Percentiles rank a stretch among this genome's conserved stretches.
phyloP scores from a whole-genome alignment of 2,113 vertebrate genomes.

The Oryzias woworae region DNA sequence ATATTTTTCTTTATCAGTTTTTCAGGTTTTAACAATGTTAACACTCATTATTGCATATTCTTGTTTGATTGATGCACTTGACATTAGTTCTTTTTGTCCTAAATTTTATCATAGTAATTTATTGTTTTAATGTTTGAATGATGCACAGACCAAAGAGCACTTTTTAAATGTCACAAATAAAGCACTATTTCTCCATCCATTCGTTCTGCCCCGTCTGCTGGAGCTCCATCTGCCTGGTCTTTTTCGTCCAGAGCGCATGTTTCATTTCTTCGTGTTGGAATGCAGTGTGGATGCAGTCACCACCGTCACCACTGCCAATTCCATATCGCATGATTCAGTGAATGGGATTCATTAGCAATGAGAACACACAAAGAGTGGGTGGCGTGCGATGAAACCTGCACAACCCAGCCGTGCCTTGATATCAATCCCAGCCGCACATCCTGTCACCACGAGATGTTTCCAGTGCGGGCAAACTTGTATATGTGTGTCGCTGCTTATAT shows the following conservation, averaged over 20 bases:
- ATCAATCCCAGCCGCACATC: constrained; percentile 74
- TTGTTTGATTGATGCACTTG: no score
- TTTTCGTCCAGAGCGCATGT: constrained; percentile 30
- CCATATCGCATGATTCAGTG: constrained; percentile 67
- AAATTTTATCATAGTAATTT: no score
- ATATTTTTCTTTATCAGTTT: no score
- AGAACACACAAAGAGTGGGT: constrained; percentile 58
- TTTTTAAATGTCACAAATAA: no score
- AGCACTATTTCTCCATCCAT: no score
- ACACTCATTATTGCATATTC: no score
- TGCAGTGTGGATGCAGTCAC: constrained; percentile 59
- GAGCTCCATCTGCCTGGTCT: no score
- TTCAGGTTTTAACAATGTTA: no score
- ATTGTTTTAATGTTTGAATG: no score
- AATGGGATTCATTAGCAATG: constrained; percentile 74
- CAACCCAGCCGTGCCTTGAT: constrained; percentile 53
- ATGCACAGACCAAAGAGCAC: no score
- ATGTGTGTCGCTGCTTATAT: not conserved
- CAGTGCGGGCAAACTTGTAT: constrained; percentile 22
- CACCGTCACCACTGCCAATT: constrained; percentile 58
- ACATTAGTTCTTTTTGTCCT: no score
- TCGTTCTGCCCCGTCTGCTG: no score
- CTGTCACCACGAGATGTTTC: constrained; percentile 50
- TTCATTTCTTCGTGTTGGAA: constrained; percentile 61
- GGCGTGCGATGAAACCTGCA: constrained; percentile 61